Evolutionary conservation across 2,797 vertebrate genomes (phyloP), one percentile per base, ranked within the genome.

Genomic region (Argyrosomus regius): DNA sequence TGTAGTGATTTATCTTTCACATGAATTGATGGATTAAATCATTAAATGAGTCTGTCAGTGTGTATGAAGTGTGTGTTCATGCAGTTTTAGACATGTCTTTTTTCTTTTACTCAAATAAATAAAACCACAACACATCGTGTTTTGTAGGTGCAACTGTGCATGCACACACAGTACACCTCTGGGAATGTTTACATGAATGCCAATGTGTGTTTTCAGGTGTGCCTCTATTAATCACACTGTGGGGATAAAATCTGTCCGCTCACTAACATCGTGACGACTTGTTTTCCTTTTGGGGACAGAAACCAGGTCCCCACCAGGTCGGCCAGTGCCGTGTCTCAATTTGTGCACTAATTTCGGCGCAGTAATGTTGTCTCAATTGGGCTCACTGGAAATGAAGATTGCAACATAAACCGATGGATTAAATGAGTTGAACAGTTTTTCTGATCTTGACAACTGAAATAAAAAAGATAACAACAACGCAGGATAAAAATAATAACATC

Each of bases 41-140:
- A 35, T 35, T 1, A 9, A 89, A 95, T 90, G 67, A 75, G 89
- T 87, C 92, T 92, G 80, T 57, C 87, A 81, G 43, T 28, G 64
- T 43, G 63, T 31, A 7, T 48, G 28, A 35, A 9, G 28, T 41
- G 74, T 62, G 56, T 35, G 39, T 62, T 20, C 18, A 6, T 50
- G 82, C 61, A 28, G 28, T 28, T 31, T 22, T 22, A 22, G 22
- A 22, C n/a, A 24, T 46, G 63, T 50, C 3, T n/a, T 31, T 45
- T 28, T 48, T 22, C 13, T 24, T 22, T 57, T 60, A 26, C 56
- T 59, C 46, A 31, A 68, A 77, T 1, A 50, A 69, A 69, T n/a
- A 35, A 70, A 20, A 62, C 20, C 50, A 20, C 31, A 46, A 17
- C 57, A 45, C 31, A n/a, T 60, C 14, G 56, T 22, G 28, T 5